A percentile compares a stretch with the other conserved stretches of the same genome.
Conservation (phyloP, 1,140 invertebrate species). For the Caenorhabditis inopinata region DNA sequence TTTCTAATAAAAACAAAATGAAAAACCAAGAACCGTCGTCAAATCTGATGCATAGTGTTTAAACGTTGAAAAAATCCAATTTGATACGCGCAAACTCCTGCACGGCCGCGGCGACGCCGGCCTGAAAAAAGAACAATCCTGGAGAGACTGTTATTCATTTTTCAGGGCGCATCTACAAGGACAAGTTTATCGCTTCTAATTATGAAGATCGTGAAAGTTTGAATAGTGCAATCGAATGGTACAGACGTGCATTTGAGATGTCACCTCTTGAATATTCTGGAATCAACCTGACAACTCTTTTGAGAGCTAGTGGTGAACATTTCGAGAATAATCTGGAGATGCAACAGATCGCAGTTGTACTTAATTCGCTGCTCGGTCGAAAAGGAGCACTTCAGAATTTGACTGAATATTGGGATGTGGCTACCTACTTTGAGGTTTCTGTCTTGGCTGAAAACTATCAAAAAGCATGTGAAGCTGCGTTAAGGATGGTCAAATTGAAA, state of each 20-base stretch:
- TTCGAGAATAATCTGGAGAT: slow-evolving; percentile 86
- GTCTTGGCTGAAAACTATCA: slow-evolving; percentile 93
- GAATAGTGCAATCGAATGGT: slow-evolving; percentile 92
- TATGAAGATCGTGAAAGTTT: slow-evolving; percentile 85
- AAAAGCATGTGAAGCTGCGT: slow-evolving; percentile 93
- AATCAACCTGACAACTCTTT: slow-evolving; percentile 93
- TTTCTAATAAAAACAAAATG: too few species aligned
- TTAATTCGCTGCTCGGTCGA: slow-evolving; percentile 96
- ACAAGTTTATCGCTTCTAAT: slow-evolving; percentile 93
- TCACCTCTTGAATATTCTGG: slow-evolving; percentile 98
- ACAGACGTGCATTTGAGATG: slow-evolving; percentile 93
- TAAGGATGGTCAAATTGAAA: slow-evolving; percentile 98
- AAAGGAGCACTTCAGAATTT: slow-evolving; percentile 89
- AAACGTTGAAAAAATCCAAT: too few species aligned
- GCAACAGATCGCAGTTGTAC: slow-evolving; percentile 82
- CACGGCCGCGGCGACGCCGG: too few species aligned
- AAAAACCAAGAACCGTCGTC: too few species aligned
- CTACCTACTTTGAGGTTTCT: slow-evolving; percentile 94
- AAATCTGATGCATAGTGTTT: too few species aligned
- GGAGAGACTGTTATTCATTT: not conserved
- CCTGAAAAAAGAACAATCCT: too few species aligned
- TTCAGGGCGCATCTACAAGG: slow-evolving; percentile 88
- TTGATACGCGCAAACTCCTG: too few species aligned
- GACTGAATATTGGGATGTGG: slow-evolving; percentile 98
- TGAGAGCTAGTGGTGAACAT: slow-evolving; percentile 95